These are phyloP conservation scores for Mionectes olivaceus DNA, from an alignment of 2,797 vertebrate species.

Conservation along the genomic window DNA sequence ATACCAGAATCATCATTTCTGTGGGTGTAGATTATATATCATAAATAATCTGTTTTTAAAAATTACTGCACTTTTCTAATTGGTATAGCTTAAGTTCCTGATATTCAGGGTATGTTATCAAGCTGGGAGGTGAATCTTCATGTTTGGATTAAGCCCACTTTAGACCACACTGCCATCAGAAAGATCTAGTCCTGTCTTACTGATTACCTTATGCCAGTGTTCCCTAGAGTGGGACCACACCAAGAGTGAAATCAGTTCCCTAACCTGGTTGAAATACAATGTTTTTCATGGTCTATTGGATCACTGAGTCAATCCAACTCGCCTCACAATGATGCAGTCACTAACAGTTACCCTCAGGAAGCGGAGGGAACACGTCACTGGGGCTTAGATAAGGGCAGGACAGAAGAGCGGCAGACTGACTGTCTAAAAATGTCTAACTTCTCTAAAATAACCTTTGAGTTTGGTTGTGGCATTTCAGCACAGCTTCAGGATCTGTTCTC, in stretches of 20 bases:
- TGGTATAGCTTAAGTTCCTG: neutral
- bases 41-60: neutral
- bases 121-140: neutral
- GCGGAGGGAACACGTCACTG: fast-evolving
- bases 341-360: neutral
- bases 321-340: neutral
- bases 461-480: neutral
- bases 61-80: neutral
- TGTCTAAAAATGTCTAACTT: neutral
- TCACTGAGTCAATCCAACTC: neutral
- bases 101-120: neutral
- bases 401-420: neutral
- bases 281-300: neutral
- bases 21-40: neutral
- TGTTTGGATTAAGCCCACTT: neutral
- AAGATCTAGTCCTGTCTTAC: neutral
- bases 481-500: neutral
- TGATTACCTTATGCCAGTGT: neutral
- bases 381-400: neutral
- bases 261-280: neutral
- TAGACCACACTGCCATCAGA: neutral
- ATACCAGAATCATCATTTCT: neutral
- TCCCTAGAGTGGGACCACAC: neutral
- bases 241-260: neutral
- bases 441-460: neutral